Evolutionary conservation across 2,797 vertebrate genomes (phyloP).

Genomic region (Danio jaintianensis): DNA sequence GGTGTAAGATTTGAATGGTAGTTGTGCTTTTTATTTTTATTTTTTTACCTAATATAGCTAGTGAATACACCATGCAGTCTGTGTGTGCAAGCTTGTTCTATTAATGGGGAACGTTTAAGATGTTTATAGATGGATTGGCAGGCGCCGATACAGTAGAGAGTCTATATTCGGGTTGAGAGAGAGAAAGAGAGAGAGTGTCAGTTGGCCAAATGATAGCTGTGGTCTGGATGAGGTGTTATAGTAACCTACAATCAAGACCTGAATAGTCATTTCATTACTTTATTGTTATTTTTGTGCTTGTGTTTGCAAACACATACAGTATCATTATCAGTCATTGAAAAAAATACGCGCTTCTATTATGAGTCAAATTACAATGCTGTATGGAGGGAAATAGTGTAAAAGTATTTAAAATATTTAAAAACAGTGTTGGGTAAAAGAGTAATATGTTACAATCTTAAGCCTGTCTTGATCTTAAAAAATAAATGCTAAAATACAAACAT

Average conservation of each 20-base stretch:
- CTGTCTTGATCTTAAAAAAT: too few species aligned
- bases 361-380: background rate
- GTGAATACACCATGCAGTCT: background rate
- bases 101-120: background rate
- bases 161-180: background rate
- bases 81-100: conserved; percentile 2
- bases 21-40: background rate
- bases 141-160: conserved; percentile 4
- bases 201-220: conserved; percentile 6
- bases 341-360: background rate
- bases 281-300: conserved; percentile 18
- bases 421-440: too few species aligned
- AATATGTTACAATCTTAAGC: too few species aligned
- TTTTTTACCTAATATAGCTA: background rate
- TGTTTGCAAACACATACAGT: background rate
- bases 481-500: too few species aligned
- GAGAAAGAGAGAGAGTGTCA: background rate
- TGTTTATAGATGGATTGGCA: background rate
- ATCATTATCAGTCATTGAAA: background rate
- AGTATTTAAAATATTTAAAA: too few species aligned
- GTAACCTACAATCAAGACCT: conserved; percentile 23
- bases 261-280: conserved; percentile 15
- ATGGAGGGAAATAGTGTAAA: too few species aligned
- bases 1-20: background rate
- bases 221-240: conserved; percentile 16